Evolutionary conservation across 2,888 invertebrate genomes (phyloP), one percentile per base, ranked within the genome.

Genomic region (Xiphydria camelus): DNA sequence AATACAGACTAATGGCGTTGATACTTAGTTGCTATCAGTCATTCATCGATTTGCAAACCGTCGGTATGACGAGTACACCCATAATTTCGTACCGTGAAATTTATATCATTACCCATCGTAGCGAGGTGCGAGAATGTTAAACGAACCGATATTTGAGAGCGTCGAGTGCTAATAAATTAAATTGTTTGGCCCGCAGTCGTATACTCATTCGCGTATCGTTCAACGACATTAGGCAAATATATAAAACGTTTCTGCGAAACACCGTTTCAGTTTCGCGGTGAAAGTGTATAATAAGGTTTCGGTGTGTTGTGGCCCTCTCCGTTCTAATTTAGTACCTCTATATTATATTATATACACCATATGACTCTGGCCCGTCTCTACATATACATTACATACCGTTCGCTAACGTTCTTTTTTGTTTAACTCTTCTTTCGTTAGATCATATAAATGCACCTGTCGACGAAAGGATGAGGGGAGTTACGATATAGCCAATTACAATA

Each of bases 1-100:
- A 56, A 57, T 54, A 58, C 52, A 59, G 59, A 62, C 59, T 58
- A 58, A 62, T 64, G 64, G 61, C 53, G 55, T 62, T 61, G 64
- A 67, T 65, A 66, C 68, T 70, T 72, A 71, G 56, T 68, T 66
- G 61, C 69, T 73, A 69, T 73, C 73, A 71, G 70, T 73, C 67
- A 58, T 68, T 70, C 67, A 50, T 57, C 55, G 54, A 60, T 60
- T 57, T 53, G 45, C n/a, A n/a, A n/a, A n/a, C n/a, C n/a, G n/a
- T n/a, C n/a, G n/a, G n/a, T 46, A 32, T 36, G 41, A 42, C 41
- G 47, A 40, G 44, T 48, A 43, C 40, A 42, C 33, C 43, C n/a
- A n/a, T n/a, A n/a, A n/a, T n/a, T n/a, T n/a, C n/a, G 49, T 59
- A 53, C 45, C 40, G 50, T 55, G 51, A 53, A 44, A 48, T 51